Percentiles rank a stretch among this genome's conserved stretches.
Conservation (phyloP, 2,113 vertebrate species). For the Xerus inauris region DNA sequence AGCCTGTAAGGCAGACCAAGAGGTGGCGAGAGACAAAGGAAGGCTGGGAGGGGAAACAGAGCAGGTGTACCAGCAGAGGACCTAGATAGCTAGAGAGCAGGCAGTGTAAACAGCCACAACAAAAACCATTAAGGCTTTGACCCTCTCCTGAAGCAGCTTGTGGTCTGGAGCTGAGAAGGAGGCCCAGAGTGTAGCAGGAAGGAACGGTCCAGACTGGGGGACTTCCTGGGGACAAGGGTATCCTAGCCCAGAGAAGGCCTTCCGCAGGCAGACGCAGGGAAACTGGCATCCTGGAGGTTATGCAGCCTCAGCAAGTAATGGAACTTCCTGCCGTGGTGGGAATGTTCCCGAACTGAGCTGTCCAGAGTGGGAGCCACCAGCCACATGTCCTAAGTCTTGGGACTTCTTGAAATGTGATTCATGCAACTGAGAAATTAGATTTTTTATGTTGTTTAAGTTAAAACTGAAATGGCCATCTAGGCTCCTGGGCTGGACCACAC, state of each 20-base stretch:
- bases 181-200: background rate
- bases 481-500: background rate
- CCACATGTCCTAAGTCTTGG: accelerated
- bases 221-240: no score
- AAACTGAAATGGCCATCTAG: background rate
- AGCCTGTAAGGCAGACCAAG: background rate
- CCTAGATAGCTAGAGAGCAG: background rate
- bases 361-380: background rate
- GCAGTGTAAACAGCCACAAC: background rate
- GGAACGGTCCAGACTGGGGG: background rate
- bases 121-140: background rate
- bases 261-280: background rate
- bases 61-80: background rate
- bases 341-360: accelerated
- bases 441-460: background rate
- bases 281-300: accelerated
- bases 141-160: background rate
- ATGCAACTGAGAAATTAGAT: background rate
- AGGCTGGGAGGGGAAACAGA: background rate
- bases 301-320: background rate
- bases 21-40: background rate
- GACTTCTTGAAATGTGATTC: background rate
- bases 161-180: background rate
- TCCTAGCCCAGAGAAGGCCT: background rate
- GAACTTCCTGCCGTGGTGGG: background rate